A percentile compares a stretch with the other conserved stretches of the same genome.
phyloP scores from a whole-genome alignment of 2,797 vertebrate genomes.

The Mus spretus region DNA sequence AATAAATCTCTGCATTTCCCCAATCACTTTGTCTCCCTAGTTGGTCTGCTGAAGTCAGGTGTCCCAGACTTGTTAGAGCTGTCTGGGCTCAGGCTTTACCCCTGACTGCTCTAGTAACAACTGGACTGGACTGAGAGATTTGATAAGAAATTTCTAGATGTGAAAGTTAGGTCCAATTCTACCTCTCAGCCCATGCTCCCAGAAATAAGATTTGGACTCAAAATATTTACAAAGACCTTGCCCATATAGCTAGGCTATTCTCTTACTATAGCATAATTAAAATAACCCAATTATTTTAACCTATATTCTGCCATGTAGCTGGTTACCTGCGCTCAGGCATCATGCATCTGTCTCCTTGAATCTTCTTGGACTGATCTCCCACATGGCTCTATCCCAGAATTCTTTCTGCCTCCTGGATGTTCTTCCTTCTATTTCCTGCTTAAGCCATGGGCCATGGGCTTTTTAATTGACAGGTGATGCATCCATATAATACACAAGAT shows the following conservation, averaged over 20 bases:
- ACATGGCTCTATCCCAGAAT: background rate
- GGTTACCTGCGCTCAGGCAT: no score
- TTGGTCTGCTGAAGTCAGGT: background rate
- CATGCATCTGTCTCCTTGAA: no score
- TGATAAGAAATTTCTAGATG: background rate
- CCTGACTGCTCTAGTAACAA: background rate
- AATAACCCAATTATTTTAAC: no score
- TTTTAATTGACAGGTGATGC: no score
- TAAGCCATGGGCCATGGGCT: background rate
- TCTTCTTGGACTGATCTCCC: background rate
- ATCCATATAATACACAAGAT: background rate
- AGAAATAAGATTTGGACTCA: no score
- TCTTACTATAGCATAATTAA: no score
- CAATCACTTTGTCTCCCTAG: background rate
- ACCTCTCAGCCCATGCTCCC: no score
- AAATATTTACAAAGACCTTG: no score
- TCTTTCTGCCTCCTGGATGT: background rate
- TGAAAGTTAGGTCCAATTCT: no score
- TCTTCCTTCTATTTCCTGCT: background rate
- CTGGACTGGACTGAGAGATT: background rate
- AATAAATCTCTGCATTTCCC: background rate
- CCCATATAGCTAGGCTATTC: no score
- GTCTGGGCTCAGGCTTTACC: background rate
- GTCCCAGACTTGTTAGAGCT: background rate
- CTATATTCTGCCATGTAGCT: no score